Evolutionary conservation across 2,888 invertebrate species (phyloP), one percentile per base, ranked within the genome.

Genomic region (Ceramica pisi): DNA sequence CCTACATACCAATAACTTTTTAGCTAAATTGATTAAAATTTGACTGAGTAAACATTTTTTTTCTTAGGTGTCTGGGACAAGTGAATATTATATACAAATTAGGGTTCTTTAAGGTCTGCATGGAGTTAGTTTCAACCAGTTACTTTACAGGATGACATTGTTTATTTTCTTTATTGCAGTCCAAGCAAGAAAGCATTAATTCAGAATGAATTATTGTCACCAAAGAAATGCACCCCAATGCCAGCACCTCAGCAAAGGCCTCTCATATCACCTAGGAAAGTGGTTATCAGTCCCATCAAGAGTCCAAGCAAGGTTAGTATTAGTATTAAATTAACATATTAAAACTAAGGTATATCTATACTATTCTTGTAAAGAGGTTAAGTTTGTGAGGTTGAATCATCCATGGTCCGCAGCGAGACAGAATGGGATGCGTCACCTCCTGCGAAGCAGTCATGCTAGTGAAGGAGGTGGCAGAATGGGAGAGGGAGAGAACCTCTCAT

Each of bases 181-280:
- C 98, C 98, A 65, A 97, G 96, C 86, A 97, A 96, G 79, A 95
- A 95, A 88, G 62, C 83, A 16, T 67, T 78, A 41, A 71, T 88
- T 55, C 90, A 88, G 55, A 91, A 89, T 88, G 93, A 92, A 46
- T 83, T 93, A 26, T 95, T 96, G 82, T 97, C 97, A 10, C 97
- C 97, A 2, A 97, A 96, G 68, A 98, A 97, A 69, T 63, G 70
- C 50, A 21, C 38, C 86, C 82, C 92, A 65, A 80, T 85, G 80
- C 79, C 85, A 23, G 94, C 96, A 35, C 93, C 92, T 76, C 83
- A 96, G 86, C 95, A 97, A 88, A 90, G 89, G 69, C 94, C 95
- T 69, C 91, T 97, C 48, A 96, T 97, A 90, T 97, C 97, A 59
- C 97, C 97, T 14, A 96, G 97, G 76, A 97, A 97, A 88, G 97